Evolutionary conservation across 2,797 vertebrate species (phyloP).

Genomic region (Spinus pinus): DNA sequence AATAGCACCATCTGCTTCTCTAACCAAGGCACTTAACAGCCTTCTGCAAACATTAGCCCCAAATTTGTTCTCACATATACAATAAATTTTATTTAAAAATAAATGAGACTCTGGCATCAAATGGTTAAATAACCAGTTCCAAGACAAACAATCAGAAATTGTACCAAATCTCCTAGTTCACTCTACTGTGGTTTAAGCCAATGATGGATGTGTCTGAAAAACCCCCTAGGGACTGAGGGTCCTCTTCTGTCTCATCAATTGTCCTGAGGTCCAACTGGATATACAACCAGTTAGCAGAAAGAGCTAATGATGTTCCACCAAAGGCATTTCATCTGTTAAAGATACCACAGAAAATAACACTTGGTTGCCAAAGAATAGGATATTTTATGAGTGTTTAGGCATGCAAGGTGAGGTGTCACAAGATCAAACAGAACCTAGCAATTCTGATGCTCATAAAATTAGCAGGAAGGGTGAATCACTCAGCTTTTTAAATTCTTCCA

Average conservation of each 20-base stretch:
- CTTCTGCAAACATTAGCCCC: not conserved
- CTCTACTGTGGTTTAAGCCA: not conserved
- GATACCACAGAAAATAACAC: not conserved
- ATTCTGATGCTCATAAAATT: conserved; percentile 13
- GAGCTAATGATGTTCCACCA: not conserved
- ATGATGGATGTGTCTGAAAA: not conserved
- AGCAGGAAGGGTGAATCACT: not conserved
- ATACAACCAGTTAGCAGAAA: not conserved
- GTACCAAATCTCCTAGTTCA: accelerated
- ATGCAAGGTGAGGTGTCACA: not conserved
- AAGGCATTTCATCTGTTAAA: not conserved
- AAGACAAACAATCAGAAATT: not conserved
- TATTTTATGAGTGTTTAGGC: not conserved
- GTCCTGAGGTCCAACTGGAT: not conserved
- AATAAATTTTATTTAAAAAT: not conserved
- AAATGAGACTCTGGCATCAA: not conserved
- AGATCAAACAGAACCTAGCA: conserved; percentile 17
- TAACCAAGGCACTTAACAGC: not conserved
- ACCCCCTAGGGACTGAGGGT: accelerated
- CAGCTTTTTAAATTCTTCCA: not conserved
- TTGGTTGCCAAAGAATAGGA: not conserved
- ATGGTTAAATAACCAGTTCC: not conserved
- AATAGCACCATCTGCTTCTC: not conserved
- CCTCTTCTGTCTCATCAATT: not conserved
- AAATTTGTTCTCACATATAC: not conserved